These are phyloP conservation scores for Plestiodon gilberti DNA, from an alignment of 2,113 vertebrate genomes.

Conservation along the genomic window DNA sequence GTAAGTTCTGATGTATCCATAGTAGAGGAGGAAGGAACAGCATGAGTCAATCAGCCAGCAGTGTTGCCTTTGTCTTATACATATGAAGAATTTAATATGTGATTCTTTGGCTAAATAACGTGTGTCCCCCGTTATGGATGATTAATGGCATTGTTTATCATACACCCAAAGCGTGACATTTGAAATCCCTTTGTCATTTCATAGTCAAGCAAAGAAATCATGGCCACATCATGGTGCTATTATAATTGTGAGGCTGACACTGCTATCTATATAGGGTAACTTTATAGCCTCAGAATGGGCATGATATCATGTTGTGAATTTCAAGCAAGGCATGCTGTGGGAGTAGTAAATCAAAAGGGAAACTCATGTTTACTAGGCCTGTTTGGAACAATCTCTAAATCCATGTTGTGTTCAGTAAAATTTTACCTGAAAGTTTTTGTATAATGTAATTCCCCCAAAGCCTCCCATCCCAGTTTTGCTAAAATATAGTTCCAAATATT, in stretches of 20 bases:
- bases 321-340: slow-evolving; percentile 19
- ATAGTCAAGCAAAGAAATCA: slow-evolving; percentile 47
- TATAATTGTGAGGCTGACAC: slow-evolving; percentile 17
- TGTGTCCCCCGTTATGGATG: background rate
- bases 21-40: background rate
- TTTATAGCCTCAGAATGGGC: slow-evolving; percentile 53
- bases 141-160: slow-evolving; percentile 51
- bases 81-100: background rate
- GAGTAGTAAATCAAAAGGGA: slow-evolving; percentile 53
- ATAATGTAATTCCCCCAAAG: background rate
- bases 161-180: slow-evolving; percentile 8
- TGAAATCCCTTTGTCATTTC: slow-evolving; percentile 28
- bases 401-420: slow-evolving; percentile 49
- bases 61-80: background rate
- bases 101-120: background rate
- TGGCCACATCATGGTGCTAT: slow-evolving; percentile 16
- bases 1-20: background rate
- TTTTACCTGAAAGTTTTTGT: slow-evolving; percentile 43
- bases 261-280: slow-evolving; percentile 27
- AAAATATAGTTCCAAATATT: slow-evolving; percentile 9
- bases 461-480: background rate
- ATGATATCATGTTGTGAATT: slow-evolving; percentile 34
- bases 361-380: slow-evolving; percentile 13
- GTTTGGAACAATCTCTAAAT: slow-evolving; percentile 50
- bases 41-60: background rate